phyloP scores from a whole-genome alignment of 2,797 vertebrate species.

The Monodelphis domestica region DNA sequence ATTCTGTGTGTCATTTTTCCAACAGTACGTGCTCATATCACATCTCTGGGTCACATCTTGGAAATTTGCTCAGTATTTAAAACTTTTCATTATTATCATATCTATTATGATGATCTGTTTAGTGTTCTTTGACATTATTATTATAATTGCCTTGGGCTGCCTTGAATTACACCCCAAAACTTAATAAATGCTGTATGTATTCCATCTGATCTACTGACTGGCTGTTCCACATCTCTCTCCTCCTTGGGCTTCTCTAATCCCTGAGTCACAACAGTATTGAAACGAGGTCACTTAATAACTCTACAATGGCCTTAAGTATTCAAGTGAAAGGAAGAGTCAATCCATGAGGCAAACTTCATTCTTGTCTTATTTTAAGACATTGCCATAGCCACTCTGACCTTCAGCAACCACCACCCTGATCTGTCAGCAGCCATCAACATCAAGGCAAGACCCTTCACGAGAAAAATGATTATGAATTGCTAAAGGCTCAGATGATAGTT shows the following conservation, averaged over 20 bases:
- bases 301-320: background rate
- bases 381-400: background rate
- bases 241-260: background rate
- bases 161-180: background rate
- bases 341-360: background rate
- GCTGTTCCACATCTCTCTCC: background rate
- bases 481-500: background rate
- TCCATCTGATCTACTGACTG: background rate
- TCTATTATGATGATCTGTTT: background rate
- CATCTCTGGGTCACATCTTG: background rate
- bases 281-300: background rate
- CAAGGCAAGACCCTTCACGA: background rate
- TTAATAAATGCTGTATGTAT: background rate
- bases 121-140: background rate
- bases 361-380: background rate
- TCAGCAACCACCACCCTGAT: background rate
- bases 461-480: background rate
- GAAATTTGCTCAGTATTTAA: background rate
- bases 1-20: background rate
- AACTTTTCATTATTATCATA: background rate
- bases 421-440: background rate
- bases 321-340: background rate
- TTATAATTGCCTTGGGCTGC: background rate
- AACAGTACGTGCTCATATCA: background rate
- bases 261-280: background rate